Conservation (phyloP, 2,888 invertebrate species). For the Polylopha cassiicola region DNA sequence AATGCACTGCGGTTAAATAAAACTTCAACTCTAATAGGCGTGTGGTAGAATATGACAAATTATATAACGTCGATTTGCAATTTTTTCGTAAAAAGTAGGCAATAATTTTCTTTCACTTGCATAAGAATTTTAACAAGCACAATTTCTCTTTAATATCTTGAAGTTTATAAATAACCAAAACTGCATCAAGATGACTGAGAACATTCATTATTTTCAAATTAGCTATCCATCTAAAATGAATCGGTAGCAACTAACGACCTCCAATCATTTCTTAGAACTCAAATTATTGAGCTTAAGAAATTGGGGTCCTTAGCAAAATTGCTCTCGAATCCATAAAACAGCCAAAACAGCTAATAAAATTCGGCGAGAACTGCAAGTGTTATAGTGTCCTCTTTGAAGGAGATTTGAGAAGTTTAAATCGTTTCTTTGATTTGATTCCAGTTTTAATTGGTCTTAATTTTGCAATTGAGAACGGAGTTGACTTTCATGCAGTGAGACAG, state of each 20-base stretch:
- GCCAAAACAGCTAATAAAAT: too few relatives aligned
- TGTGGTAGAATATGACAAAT: constrained; percentile 22
- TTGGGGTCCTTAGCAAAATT: constrained; percentile 15
- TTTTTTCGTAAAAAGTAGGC: constrained; percentile 20
- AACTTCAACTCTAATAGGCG: constrained; percentile 25
- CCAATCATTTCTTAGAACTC: constrained; percentile 18
- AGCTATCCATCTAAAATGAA: constrained; percentile 6
- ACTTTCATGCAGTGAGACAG: constrained; percentile 38
- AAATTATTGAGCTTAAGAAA: constrained; percentile 12
- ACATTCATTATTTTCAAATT: constrained; percentile 18
- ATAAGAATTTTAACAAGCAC: too few relatives aligned
- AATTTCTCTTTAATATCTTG: constrained; percentile 11
- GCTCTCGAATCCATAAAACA: constrained; percentile 1
- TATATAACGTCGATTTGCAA: constrained; percentile 21
- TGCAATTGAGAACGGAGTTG: constrained; percentile 27
- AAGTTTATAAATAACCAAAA: constrained; percentile 8
- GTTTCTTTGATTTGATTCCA: not conserved
- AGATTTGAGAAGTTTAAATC: not conserved
- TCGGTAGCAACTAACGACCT: constrained; percentile 14
- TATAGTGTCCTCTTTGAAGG: not conserved
- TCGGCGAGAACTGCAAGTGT: not conserved
- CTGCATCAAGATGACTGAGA: constrained; percentile 4
- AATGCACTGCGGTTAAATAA: constrained; percentile 28
- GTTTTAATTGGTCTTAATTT: constrained; percentile 27
- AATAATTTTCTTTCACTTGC: too few relatives aligned